These are phyloP conservation scores for Chironex yamaguchii DNA, from an alignment of 30 jellyfish, hydroid and myxozoan genomes.

Conservation along the genomic window DNA sequence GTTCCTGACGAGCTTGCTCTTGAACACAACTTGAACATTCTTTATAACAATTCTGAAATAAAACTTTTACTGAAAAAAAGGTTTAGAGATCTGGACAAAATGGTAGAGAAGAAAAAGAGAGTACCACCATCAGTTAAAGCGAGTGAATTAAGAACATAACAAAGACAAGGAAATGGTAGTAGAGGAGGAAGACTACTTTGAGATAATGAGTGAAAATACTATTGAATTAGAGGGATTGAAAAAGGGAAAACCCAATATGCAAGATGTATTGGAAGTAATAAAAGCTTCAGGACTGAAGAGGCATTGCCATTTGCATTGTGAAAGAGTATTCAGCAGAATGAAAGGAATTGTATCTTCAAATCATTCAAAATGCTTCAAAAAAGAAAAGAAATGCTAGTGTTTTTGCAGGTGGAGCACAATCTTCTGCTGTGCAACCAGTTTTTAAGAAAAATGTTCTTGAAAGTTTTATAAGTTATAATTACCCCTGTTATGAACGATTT, in stretches of 20 bases:
- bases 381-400: slow-evolving; percentile 1
- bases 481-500: no score
- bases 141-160: no score
- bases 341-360: background rate
- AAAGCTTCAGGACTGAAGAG: slow-evolving; percentile 15
- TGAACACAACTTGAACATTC: slow-evolving; percentile 3
- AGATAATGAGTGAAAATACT: background rate
- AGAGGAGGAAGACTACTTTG: slow-evolving; percentile 23
- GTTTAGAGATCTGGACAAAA: background rate
- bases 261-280: slow-evolving; percentile 30
- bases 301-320: background rate
- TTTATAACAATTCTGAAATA: background rate
- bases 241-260: slow-evolving; percentile 36
- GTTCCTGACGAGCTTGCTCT: slow-evolving; percentile 13
- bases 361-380: slow-evolving; percentile 22
- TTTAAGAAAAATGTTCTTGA: no score
- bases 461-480: no score
- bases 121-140: no score
- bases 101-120: background rate
- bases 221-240: background rate
- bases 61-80: background rate
- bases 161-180: slow-evolving; percentile 5
- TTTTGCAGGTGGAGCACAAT: background rate
- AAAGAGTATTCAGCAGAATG: background rate
- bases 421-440: background rate